These are phyloP conservation scores for Esperia sulphurella DNA, from an alignment of 2,888 invertebrate species.

Conservation along the genomic window DNA sequence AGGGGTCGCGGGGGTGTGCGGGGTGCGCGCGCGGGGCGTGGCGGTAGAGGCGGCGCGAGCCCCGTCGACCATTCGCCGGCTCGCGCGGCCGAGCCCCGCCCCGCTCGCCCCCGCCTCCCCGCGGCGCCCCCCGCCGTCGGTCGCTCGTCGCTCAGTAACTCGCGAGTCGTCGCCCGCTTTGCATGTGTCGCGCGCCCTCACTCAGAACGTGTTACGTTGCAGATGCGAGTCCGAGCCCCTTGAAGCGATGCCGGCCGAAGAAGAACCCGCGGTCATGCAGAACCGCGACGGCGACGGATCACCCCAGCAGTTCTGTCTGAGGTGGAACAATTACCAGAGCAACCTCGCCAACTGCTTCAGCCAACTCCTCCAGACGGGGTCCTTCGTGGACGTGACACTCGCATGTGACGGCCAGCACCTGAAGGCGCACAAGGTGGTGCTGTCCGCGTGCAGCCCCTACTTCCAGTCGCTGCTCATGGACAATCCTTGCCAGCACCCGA, in stretches of 20 bases:
- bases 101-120: constrained; percentile 44
- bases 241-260: constrained; percentile 71
- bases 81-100: constrained; percentile 27
- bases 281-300: constrained; percentile 72
- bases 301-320: constrained; percentile 93
- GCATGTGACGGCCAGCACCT: constrained; percentile 94
- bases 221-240: constrained; percentile 58
- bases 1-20: constrained; percentile 18
- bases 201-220: constrained; percentile 53
- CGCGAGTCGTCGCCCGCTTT: constrained; percentile 58
- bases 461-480: constrained; percentile 94
- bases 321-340: constrained; percentile 96
- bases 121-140: constrained; percentile 28
- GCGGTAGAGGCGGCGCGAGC: constrained; percentile 33
- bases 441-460: constrained; percentile 96
- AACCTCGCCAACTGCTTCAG: constrained; percentile 94
- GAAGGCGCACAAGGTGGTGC: constrained; percentile 95
- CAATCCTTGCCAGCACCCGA: constrained; percentile 96
- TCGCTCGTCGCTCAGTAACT: constrained; percentile 47
- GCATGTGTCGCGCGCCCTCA: constrained; percentile 46
- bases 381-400: constrained; percentile 94
- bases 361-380: constrained; percentile 92
- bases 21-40: constrained; percentile 25
- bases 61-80: constrained; percentile 35
- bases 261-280: constrained; percentile 69